Percentiles rank a stretch among this genome's conserved stretches.
Conservation (phyloP, 1,140 invertebrate genomes). For the Trichoplusia ni region DNA sequence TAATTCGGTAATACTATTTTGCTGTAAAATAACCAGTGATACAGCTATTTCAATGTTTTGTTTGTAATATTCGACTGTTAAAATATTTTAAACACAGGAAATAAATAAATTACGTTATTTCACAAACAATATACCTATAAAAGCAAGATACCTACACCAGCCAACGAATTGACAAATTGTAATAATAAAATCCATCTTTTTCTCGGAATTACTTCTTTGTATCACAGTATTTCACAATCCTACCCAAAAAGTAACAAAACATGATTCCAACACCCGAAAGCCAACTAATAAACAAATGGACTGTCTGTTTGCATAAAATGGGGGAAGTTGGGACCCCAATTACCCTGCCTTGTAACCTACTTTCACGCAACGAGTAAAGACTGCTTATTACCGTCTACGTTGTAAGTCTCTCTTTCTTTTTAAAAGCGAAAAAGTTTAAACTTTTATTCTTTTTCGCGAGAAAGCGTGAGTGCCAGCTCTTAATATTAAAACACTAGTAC, state of each 20-base stretch:
- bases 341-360: constrained; percentile 37
- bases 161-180: no score
- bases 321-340: constrained; percentile 33
- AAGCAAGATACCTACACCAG: no score
- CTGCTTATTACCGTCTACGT: constrained; percentile 30
- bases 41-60: no score
- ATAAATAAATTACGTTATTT: no score
- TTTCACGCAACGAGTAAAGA: constrained; percentile 35
- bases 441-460: constrained; percentile 5
- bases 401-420: constrained; percentile 26
- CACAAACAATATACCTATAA: no score
- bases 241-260: background rate
- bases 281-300: constrained; percentile 4
- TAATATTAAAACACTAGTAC: constrained; percentile 3
- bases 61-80: no score
- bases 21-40: no score
- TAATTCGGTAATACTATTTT: no score
- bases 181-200: no score
- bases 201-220: no score
- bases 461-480: no score
- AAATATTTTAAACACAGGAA: no score
- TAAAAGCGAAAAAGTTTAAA: constrained; percentile 28
- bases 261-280: background rate
- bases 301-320: constrained; percentile 23
- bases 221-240: background rate